These are phyloP conservation scores for Deilephila elpenor DNA, from an alignment of 2,888 invertebrate genomes.

Conservation along the genomic window DNA sequence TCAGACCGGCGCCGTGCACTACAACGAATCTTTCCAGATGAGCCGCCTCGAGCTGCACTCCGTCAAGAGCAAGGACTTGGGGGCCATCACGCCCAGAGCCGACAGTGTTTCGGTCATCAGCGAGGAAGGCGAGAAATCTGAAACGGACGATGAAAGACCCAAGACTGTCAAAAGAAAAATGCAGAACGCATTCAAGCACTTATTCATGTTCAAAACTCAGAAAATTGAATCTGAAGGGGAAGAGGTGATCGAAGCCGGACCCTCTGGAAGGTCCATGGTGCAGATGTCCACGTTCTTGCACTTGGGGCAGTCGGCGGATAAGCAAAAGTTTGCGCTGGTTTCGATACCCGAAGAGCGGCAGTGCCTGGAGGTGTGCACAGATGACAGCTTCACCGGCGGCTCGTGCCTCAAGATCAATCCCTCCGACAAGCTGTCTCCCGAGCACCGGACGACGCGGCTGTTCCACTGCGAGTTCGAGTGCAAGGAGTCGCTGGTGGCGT, in stretches of 20 bases:
- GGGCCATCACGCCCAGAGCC: background rate
- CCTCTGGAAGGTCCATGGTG: constrained; percentile 45
- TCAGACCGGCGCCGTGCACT: constrained; percentile 51
- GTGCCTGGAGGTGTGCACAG: constrained; percentile 66
- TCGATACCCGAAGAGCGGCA: constrained; percentile 56
- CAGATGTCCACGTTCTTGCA: constrained; percentile 55
- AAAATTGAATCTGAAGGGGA: constrained; percentile 30
- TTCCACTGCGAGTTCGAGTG: constrained; percentile 70
- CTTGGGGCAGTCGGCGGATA: constrained; percentile 42
- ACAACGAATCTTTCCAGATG: constrained; percentile 45
- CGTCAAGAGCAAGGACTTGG: constrained; percentile 31
- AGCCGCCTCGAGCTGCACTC: constrained; percentile 39
- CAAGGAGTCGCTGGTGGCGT: constrained; percentile 56
- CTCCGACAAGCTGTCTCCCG: constrained; percentile 51
- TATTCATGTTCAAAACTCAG: constrained; percentile 42
- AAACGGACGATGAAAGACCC: constrained; percentile 7
- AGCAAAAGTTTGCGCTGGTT: constrained; percentile 51
- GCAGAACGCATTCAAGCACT: constrained; percentile 41
- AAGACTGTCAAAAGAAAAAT: constrained; percentile 43
- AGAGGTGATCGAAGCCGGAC: constrained; percentile 10
- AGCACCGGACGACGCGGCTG: constrained; percentile 57
- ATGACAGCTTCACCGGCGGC: constrained; percentile 82
- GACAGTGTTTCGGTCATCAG: constrained; percentile 29
- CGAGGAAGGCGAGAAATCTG: constrained; percentile 24
- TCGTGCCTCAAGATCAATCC: constrained; percentile 77